These are phyloP conservation scores for Notarius lentiginosus DNA, from an alignment of 2,113 vertebrate species.

Conservation along the genomic window DNA sequence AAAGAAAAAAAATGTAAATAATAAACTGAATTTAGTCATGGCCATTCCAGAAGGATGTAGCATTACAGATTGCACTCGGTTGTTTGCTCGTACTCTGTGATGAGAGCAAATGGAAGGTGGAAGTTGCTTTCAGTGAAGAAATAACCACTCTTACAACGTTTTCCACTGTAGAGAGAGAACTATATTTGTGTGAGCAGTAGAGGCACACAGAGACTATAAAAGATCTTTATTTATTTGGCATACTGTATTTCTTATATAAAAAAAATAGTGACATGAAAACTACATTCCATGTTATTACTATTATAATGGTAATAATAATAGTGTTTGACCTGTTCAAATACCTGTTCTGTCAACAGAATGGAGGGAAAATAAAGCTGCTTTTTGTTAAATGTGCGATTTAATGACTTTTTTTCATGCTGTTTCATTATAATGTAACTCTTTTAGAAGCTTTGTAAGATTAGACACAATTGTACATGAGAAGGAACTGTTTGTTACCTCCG, in stretches of 20 bases:
- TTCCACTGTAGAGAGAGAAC: constrained; percentile 51
- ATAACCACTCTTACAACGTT: constrained; percentile 47
- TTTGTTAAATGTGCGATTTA: constrained; percentile 46
- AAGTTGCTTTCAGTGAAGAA: constrained; percentile 30
- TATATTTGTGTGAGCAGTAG: constrained; percentile 59
- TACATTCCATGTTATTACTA: constrained; percentile 76
- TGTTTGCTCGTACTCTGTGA: constrained; percentile 17
- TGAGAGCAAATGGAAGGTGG: constrained; percentile 4
- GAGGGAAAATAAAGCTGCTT: constrained; percentile 68
- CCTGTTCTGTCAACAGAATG: constrained; percentile 66
- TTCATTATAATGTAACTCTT: not conserved
- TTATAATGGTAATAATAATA: constrained; percentile 60
- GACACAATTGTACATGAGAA: not conserved
- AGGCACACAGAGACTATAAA: constrained; percentile 56
- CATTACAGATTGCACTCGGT: constrained; percentile 10
- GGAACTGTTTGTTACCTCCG: too few relatives aligned
- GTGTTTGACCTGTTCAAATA: constrained; percentile 72
- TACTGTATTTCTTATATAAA: constrained; percentile 67
- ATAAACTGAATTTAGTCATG: constrained; percentile 16
- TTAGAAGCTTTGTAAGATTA: not conserved
- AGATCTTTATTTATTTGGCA: constrained; percentile 74
- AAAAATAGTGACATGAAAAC: constrained; percentile 54
- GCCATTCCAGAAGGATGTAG: constrained; percentile 27
- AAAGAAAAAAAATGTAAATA: constrained; percentile 10
- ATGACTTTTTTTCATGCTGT: not conserved